Evolutionary conservation across 2,113 vertebrate genomes (phyloP).

Genomic region (Stegastes partitus): DNA sequence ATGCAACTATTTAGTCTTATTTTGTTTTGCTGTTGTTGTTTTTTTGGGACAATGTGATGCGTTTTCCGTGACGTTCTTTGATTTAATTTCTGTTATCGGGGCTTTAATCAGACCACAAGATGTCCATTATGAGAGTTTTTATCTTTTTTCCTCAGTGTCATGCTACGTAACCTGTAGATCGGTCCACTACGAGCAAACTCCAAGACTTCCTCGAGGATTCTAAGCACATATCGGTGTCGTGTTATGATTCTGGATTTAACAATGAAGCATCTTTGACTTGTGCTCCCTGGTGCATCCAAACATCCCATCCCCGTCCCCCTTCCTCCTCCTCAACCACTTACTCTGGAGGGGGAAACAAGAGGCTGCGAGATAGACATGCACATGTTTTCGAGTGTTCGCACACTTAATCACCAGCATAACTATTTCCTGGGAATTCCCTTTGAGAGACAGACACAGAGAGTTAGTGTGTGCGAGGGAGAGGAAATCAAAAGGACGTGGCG

Average conservation of each 20-base stretch:
- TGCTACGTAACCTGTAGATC: too few species aligned
- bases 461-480: constrained; percentile 29
- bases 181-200: too few species aligned
- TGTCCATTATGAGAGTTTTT: too few species aligned
- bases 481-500: constrained; percentile 57
- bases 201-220: too few species aligned
- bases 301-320: not conserved
- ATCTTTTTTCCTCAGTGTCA: too few species aligned
- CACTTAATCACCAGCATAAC: constrained; percentile 58
- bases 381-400: constrained; percentile 57
- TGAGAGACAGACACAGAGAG: constrained; percentile 45
- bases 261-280: constrained; percentile 6
- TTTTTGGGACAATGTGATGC: too few species aligned
- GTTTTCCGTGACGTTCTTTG: too few species aligned
- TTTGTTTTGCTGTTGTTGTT: too few species aligned
- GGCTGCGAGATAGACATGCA: constrained; percentile 8
- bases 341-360: constrained; percentile 1
- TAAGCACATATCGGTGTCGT: not conserved
- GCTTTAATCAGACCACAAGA: too few species aligned
- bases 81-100: too few species aligned
- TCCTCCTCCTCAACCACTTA: constrained; percentile 7
- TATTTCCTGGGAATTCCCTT: constrained; percentile 75
- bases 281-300: too few species aligned
- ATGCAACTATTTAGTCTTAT: too few species aligned
- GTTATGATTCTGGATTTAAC: not conserved